Conservation (phyloP, 2,113 vertebrate species). For the Motacilla alba region DNA sequence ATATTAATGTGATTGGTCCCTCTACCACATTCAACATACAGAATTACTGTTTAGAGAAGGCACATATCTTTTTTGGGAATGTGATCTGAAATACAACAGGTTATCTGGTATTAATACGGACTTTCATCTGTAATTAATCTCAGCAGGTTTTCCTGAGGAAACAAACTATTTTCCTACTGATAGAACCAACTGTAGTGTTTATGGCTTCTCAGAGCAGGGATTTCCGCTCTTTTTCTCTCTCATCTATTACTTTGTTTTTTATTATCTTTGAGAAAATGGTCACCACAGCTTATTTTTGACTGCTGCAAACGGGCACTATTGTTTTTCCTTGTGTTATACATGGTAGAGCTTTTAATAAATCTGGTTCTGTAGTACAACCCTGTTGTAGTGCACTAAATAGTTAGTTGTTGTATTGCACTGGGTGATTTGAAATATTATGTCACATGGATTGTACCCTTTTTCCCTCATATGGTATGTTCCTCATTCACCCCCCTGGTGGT, state of each 20-base stretch:
- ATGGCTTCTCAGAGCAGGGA: neutral
- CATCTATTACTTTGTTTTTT: neutral
- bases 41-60: neutral
- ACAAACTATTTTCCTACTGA: neutral
- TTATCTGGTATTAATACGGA: neutral
- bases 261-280: neutral
- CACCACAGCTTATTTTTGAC: neutral
- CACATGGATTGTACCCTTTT: no score
- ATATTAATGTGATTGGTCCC: neutral
- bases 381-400: no score
- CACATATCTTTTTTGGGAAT: accelerated
- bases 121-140: neutral
- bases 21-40: neutral
- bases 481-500: no score
- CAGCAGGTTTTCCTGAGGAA: neutral
- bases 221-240: neutral
- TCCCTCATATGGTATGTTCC: no score
- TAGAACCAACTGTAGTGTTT: neutral
- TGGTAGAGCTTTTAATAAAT: neutral
- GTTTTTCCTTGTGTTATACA: neutral
- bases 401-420: no score
- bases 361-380: neutral
- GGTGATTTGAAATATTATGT: no score
- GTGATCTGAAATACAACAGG: neutral
- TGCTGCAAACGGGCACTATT: neutral